Evolutionary conservation across 1,140 invertebrate genomes (phyloP).

Genomic region (Polypedilum pembai): DNA sequence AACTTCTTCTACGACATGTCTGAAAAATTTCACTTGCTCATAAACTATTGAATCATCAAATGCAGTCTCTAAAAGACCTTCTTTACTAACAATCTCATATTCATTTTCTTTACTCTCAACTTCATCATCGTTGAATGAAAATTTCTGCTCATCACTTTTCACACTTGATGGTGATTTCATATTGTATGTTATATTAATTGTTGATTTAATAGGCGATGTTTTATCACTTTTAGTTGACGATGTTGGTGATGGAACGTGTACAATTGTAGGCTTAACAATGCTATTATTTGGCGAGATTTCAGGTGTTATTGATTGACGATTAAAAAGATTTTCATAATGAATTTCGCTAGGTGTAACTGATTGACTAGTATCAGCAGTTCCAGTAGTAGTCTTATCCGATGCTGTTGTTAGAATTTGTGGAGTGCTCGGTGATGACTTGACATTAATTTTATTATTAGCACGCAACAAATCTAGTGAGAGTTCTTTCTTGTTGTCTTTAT

Average conservation of each 20-base stretch:
- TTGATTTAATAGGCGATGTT: conserved; percentile 49
- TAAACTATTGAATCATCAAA: conserved; percentile 52
- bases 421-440: conserved; percentile 40
- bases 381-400: not conserved
- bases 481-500: conserved; percentile 36
- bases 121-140: not conserved
- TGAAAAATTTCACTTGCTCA: conserved; percentile 66
- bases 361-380: conserved; percentile 40
- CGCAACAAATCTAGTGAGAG: conserved; percentile 39
- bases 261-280: not conserved
- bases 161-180: conserved; percentile 38
- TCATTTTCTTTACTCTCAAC: conserved; percentile 26
- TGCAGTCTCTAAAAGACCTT: conserved; percentile 38
- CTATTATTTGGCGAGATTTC: not conserved
- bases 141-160: conserved; percentile 33
- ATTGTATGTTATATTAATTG: conserved; percentile 60
- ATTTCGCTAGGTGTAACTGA: conserved; percentile 43
- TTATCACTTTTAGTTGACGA: conserved; percentile 35
- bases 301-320: conserved; percentile 39
- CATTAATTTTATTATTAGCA: conserved; percentile 29
- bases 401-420: conserved; percentile 38
- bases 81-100: conserved; percentile 10
- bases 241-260: not conserved
- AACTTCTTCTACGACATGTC: conserved; percentile 63
- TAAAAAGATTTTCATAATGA: conserved; percentile 40